A percentile compares a stretch with the other conserved stretches of the same genome.
Evolutionary conservation across 2,888 invertebrate genomes (phyloP).

Genomic region (Sceliomorpha sp.): DNA sequence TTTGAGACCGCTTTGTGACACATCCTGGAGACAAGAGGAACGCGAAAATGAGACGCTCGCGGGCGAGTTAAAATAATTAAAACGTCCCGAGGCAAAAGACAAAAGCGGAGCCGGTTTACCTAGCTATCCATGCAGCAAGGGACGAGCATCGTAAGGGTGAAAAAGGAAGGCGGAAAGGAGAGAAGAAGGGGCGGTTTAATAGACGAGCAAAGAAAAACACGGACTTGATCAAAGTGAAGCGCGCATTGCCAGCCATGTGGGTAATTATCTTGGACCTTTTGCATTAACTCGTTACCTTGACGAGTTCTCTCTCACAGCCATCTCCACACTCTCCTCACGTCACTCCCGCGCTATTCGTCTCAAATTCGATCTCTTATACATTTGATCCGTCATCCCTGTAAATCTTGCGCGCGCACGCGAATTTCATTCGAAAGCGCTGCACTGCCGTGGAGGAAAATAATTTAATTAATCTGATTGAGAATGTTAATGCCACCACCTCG

Average conservation of each 20-base stretch:
- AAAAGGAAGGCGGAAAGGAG: conserved; percentile 61
- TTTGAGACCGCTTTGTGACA: conserved; percentile 46
- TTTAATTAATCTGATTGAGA: conserved; percentile 79
- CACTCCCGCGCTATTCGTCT: conserved; percentile 21
- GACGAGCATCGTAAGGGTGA: conserved; percentile 69
- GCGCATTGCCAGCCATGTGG: conserved; percentile 79
- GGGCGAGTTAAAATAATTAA: conserved; percentile 79
- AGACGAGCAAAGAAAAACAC: conserved; percentile 79
- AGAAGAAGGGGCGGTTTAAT: conserved; percentile 64
- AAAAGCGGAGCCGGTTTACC: conserved; percentile 73
- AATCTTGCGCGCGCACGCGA: conserved; percentile 17
- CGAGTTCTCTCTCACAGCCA: conserved; percentile 55
- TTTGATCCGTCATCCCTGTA: conserved; percentile 10
- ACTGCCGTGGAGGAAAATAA: conserved; percentile 63
- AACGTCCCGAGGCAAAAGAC: conserved; percentile 73
- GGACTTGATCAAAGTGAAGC: conserved; percentile 80
- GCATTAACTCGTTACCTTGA: conserved; percentile 72
- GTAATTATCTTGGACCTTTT: conserved; percentile 79
- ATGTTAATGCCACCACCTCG: conserved; percentile 71
- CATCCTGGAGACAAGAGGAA: conserved; percentile 41
- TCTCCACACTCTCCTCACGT: conserved; percentile 33
- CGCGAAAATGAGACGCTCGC: conserved; percentile 76
- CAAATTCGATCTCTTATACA: conserved; percentile 28
- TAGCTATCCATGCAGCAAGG: conserved; percentile 63
- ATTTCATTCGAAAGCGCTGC: conserved; percentile 30